Evolutionary conservation across 2,113 vertebrate genomes (phyloP).

Genomic region (Blennius ocellaris): DNA sequence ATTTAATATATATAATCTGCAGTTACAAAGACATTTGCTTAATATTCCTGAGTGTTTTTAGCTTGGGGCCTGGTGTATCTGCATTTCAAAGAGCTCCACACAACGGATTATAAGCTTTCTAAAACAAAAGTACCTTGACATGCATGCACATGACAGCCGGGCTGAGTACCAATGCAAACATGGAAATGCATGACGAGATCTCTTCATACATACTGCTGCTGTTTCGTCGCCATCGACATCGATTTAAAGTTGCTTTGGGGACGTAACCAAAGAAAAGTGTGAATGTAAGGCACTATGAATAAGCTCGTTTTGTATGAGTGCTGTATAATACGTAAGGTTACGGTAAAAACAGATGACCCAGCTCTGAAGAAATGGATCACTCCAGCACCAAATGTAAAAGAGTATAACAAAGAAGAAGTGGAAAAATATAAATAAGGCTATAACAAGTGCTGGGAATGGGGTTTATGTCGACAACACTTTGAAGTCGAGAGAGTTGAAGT

Average conservation of each 20-base stretch:
- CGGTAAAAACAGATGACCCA: background rate
- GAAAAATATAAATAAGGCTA: constrained; percentile 57
- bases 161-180: constrained; percentile 32
- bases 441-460: constrained; percentile 35
- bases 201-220: constrained; percentile 15
- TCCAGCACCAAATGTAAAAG: constrained; percentile 54
- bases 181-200: constrained; percentile 34
- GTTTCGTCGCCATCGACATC: constrained; percentile 20
- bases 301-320: constrained; percentile 58
- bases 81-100: constrained; percentile 58
- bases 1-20: constrained; percentile 46
- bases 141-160: constrained; percentile 32
- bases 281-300: constrained; percentile 79
- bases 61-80: constrained; percentile 69
- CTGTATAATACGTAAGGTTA: constrained; percentile 32
- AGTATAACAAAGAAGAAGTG: constrained; percentile 33
- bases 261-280: constrained; percentile 28
- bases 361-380: constrained; percentile 17
- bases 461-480: constrained; percentile 34
- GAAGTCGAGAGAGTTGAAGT: constrained; percentile 48
- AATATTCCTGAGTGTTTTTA: constrained; percentile 78
- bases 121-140: constrained; percentile 60
- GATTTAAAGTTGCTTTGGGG: constrained; percentile 22
- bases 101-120: constrained; percentile 40
- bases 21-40: constrained; percentile 67